A percentile compares a stretch with the other conserved stretches of the same genome.
These are phyloP conservation scores for Zoanthus solanderi DNA, from an alignment of 92 coral and sea anemone species.

Conservation along the genomic window DNA sequence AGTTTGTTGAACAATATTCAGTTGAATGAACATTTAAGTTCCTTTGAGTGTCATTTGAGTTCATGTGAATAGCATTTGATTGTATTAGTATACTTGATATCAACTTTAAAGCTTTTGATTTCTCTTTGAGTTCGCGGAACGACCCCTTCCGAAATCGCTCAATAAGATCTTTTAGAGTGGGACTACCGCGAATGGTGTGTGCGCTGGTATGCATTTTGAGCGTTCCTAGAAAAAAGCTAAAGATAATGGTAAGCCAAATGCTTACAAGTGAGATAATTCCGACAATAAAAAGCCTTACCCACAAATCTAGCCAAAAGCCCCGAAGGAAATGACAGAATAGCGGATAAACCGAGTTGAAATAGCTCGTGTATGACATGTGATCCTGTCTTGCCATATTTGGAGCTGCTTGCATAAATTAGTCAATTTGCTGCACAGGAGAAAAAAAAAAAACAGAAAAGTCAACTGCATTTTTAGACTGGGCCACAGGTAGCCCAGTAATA, in stretches of 20 bases:
- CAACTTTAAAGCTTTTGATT: conserved; percentile 26
- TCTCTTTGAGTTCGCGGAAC: conserved; percentile 37
- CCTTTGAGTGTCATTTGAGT: conserved; percentile 27
- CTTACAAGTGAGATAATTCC: conserved; percentile 38
- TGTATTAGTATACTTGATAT: conserved; percentile 27
- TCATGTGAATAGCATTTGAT: conserved; percentile 35
- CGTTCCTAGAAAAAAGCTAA: conserved; percentile 33
- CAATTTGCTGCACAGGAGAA: conserved; percentile 39
- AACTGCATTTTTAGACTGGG: too few species aligned
- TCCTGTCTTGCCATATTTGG: conserved; percentile 39
- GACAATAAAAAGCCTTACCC: conserved; percentile 38
- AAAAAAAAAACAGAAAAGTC: neutral
- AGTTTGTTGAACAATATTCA: conserved; percentile 21
- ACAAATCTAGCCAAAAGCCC: conserved; percentile 39
- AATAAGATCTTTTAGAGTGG: conserved; percentile 34
- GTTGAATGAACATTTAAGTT: conserved; percentile 28
- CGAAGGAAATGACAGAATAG: conserved; percentile 38
- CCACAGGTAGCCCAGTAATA: too few species aligned
- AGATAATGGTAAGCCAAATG: conserved; percentile 28
- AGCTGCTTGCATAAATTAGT: conserved; percentile 38
- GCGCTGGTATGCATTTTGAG: conserved; percentile 32
- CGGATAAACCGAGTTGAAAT: conserved; percentile 38
- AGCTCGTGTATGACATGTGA: conserved; percentile 39
- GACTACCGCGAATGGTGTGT: conserved; percentile 38
- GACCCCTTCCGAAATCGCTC: conserved; percentile 40